Conservation (phyloP, 2,888 invertebrate genomes). For the Brachyptera risi region DNA sequence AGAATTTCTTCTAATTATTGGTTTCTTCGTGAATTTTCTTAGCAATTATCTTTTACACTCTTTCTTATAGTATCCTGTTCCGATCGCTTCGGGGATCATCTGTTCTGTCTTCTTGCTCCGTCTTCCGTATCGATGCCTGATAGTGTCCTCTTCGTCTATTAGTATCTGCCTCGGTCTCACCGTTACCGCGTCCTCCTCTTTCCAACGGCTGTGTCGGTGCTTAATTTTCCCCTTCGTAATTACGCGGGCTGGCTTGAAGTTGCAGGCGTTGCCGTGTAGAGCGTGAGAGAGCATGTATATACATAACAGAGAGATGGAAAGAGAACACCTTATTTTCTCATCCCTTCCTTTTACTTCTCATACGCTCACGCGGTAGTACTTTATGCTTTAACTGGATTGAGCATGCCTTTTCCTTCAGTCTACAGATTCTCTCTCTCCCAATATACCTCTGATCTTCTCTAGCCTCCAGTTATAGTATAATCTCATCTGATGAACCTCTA, state of each 20-base stretch:
- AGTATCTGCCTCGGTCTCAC: not conserved
- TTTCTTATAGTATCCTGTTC: slow-evolving; percentile 19
- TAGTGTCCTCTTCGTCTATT: not conserved
- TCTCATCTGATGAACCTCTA: slow-evolving; percentile 39
- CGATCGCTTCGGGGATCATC: slow-evolving; percentile 19
- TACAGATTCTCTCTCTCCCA: slow-evolving; percentile 28
- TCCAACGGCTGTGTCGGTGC: slow-evolving; percentile 45
- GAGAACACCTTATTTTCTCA: slow-evolving; percentile 23
- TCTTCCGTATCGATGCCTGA: not conserved
- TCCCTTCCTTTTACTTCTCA: slow-evolving; percentile 25
- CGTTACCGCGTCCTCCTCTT: not conserved
- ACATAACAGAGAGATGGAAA: slow-evolving; percentile 6
- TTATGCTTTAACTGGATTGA: slow-evolving; percentile 33
- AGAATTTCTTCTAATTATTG: slow-evolving; percentile 21
- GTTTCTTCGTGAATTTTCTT: slow-evolving; percentile 21
- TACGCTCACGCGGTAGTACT: slow-evolving; percentile 26
- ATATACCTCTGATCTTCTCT: slow-evolving; percentile 39
- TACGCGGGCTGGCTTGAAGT: slow-evolving; percentile 41
- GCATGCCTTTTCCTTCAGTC: slow-evolving; percentile 30
- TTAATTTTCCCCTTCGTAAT: slow-evolving; percentile 49
- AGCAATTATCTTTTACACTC: slow-evolving; percentile 18
- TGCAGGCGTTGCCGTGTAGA: slow-evolving; percentile 19
- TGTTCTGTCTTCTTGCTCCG: slow-evolving; percentile 9
- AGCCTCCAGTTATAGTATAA: slow-evolving; percentile 33
- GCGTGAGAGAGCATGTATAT: slow-evolving; percentile 6